Conservation (phyloP, 2,797 vertebrate species). For the Pangasius mekongensis region DNA sequence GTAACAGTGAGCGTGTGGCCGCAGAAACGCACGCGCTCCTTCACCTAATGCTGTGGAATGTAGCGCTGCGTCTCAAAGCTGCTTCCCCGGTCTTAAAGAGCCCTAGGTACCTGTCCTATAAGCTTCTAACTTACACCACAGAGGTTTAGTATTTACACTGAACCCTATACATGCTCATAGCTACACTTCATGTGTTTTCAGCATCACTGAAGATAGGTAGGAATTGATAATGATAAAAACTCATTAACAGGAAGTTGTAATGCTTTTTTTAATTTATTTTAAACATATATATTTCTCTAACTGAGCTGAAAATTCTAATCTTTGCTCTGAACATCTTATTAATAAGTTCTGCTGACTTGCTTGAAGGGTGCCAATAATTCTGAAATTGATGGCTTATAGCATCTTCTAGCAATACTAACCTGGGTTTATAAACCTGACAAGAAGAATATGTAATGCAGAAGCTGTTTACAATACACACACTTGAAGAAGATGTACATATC, state of each 20-base stretch:
- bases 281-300: neutral
- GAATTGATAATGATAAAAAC: neutral
- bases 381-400: neutral
- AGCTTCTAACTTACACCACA: neutral
- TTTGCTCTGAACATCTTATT: neutral
- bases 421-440: neutral
- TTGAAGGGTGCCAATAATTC: neutral
- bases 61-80: conserved; percentile 8
- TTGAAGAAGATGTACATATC: neutral
- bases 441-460: neutral
- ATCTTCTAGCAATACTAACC: neutral
- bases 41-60: conserved; percentile 61
- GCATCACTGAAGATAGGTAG: neutral
- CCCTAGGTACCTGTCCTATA: neutral
- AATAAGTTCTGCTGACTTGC: neutral
- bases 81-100: conserved; percentile 70
- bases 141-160: neutral
- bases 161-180: neutral
- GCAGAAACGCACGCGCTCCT: conserved; percentile 48
- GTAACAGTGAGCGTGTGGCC: neutral
- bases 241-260: neutral
- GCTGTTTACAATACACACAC: neutral
- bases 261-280: neutral
- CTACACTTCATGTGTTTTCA: neutral
- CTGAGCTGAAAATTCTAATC: neutral